A percentile compares a stretch with the other conserved stretches of the same genome.
Conservation (phyloP, 2,888 invertebrate genomes). For the Dione juno region DNA sequence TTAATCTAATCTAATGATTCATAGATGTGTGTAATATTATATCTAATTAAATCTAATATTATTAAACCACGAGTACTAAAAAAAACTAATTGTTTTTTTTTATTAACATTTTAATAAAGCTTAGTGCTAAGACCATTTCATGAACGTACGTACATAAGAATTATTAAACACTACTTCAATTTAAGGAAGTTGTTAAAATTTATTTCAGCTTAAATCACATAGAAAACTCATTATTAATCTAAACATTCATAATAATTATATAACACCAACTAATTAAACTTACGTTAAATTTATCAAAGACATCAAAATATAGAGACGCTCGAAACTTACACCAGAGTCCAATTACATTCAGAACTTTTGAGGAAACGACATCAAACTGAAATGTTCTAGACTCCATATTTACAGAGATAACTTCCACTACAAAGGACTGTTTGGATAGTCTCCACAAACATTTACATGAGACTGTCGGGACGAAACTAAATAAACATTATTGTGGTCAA, state of each 20-base stretch:
- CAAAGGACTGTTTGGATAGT: conserved; percentile 20
- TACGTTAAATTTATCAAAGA: neutral
- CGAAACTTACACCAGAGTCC: conserved; percentile 1
- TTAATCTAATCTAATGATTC: no score
- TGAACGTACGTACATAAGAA: no score
- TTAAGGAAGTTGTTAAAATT: no score
- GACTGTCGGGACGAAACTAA: conserved; percentile 4
- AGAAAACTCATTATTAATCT: neutral
- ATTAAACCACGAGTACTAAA: no score
- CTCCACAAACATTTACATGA: neutral
- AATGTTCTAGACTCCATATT: neutral
- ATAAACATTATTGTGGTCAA: conserved; percentile 18
- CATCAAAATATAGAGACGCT: conserved; percentile 6
- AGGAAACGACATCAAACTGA: neutral
- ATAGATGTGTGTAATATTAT: no score
- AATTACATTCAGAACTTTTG: conserved; percentile 16
- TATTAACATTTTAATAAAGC: no score
- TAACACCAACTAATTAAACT: neutral
- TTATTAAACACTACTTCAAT: no score
- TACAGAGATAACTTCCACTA: conserved; percentile 15
- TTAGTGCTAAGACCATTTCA: no score
- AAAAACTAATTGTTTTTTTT: no score
- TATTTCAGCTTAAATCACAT: neutral
- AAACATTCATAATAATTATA: neutral
- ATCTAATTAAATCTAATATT: no score